These are phyloP conservation scores for Pempheris klunzingeri DNA, from an alignment of 2,797 vertebrate species.

Conservation along the genomic window DNA sequence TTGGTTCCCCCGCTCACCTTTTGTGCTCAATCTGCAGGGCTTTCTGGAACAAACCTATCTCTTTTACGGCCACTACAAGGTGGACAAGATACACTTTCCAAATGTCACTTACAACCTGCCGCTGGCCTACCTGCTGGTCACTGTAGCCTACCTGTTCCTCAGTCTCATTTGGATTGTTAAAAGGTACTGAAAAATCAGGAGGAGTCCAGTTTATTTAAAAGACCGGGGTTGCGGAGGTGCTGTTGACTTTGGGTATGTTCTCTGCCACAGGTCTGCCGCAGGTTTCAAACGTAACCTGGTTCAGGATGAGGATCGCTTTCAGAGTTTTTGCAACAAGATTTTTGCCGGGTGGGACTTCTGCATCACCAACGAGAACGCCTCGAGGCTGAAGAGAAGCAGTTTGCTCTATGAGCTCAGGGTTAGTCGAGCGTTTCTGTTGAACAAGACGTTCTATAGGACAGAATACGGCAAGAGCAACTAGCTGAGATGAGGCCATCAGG, in stretches of 20 bases:
- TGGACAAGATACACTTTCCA: slow-evolving; percentile 82
- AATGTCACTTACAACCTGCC: slow-evolving; percentile 88
- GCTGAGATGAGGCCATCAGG: not conserved
- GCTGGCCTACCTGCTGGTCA: slow-evolving; percentile 92
- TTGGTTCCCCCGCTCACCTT: not conserved
- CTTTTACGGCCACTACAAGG: slow-evolving; percentile 94
- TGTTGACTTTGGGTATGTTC: not conserved
- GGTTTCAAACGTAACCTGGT: slow-evolving; percentile 93
- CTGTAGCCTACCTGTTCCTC: slow-evolving; percentile 89
- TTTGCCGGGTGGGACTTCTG: slow-evolving; percentile 99
- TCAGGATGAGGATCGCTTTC: slow-evolving; percentile 91
- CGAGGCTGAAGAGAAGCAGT: slow-evolving; percentile 89
- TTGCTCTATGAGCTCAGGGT: slow-evolving; percentile 93
- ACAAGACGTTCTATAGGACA: not conserved
- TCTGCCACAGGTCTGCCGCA: slow-evolving; percentile 87
- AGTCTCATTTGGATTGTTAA: slow-evolving; percentile 95
- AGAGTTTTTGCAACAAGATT: slow-evolving; percentile 98
- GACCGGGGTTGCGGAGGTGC: not conserved
- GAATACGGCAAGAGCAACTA: not conserved
- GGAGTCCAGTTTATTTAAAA: rapidly evolving
- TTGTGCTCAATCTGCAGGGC: slow-evolving; percentile 83
- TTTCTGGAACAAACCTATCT: slow-evolving; percentile 94
- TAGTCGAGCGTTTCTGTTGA: slow-evolving; percentile 31
- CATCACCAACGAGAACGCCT: slow-evolving; percentile 89
- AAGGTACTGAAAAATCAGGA: slow-evolving; percentile 82